A percentile compares a stretch with the other conserved stretches of the same genome.
These are phyloP conservation scores for Shargacucullia verbasci DNA, from an alignment of 2,888 invertebrate species.

Conservation along the genomic window DNA sequence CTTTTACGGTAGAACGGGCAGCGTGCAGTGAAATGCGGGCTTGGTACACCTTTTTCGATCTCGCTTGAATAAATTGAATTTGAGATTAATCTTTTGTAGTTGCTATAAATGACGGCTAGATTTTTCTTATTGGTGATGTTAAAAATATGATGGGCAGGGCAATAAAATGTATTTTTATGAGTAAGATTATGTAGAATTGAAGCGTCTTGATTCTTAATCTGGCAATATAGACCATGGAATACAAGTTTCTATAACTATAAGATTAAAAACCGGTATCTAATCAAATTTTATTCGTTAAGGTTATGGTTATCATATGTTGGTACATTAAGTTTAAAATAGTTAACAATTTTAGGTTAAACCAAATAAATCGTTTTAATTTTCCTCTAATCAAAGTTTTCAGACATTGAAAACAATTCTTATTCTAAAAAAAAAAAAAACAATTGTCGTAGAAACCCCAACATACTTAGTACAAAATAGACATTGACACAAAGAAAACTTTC, in stretches of 20 bases:
- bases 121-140: slow-evolving; percentile 58
- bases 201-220: slow-evolving; percentile 44
- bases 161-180: slow-evolving; percentile 57
- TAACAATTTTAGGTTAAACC: slow-evolving; percentile 9
- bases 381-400: not conserved
- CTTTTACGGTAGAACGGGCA: slow-evolving; percentile 88
- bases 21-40: slow-evolving; percentile 86
- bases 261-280: slow-evolving; percentile 27
- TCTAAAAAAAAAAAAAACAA: not conserved
- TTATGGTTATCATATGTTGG: slow-evolving; percentile 1
- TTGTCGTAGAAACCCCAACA: slow-evolving; percentile 16
- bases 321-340: slow-evolving; percentile 13
- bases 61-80: slow-evolving; percentile 88
- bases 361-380: slow-evolving; percentile 2
- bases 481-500: slow-evolving; percentile 29
- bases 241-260: slow-evolving; percentile 26
- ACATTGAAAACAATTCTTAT: too few relatives aligned
- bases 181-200: slow-evolving; percentile 40
- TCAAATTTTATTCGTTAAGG: slow-evolving; percentile 26
- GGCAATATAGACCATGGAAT: slow-evolving; percentile 17
- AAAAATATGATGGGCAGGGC: slow-evolving; percentile 60
- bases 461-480: slow-evolving; percentile 5
- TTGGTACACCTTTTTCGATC: slow-evolving; percentile 84
- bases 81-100: slow-evolving; percentile 85
- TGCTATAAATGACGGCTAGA: slow-evolving; percentile 73